Percentiles rank a stretch among this genome's conserved stretches.
phyloP scores from a whole-genome alignment of 2,113 vertebrate genomes.

The Canis aureus region DNA sequence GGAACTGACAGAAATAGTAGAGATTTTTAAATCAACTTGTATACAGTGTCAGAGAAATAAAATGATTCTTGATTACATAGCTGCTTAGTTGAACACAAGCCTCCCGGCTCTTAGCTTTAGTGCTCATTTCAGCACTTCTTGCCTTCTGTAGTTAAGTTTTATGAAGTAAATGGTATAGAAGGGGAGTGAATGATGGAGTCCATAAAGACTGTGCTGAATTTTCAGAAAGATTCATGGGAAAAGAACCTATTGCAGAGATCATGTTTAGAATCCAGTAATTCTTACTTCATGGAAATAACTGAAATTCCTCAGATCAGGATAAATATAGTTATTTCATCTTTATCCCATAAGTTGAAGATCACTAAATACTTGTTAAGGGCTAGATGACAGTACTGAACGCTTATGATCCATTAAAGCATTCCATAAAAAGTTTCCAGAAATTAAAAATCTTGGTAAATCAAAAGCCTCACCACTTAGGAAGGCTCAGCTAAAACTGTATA shows the following conservation, averaged over 20 bases:
- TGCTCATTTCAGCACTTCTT: background rate
- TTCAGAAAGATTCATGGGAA: background rate
- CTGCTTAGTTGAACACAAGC: background rate
- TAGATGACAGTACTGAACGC: background rate
- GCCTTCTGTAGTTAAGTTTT: constrained; percentile 3
- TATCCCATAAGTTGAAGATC: constrained; percentile 32
- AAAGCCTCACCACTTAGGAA: background rate
- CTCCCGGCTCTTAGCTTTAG: background rate
- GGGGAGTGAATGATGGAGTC: background rate
- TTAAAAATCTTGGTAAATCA: constrained; percentile 49
- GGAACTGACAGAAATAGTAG: background rate
- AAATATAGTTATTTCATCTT: constrained; percentile 45
- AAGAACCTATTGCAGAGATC: background rate
- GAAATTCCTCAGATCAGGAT: constrained; percentile 34
- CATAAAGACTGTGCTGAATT: background rate
- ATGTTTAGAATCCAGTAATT: constrained; percentile 7
- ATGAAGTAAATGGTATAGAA: background rate
- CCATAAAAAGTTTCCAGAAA: background rate
- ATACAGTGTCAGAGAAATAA: background rate
- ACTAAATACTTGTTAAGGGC: background rate
- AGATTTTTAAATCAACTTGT: background rate
- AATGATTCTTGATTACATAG: background rate
- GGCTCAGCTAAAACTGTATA: background rate
- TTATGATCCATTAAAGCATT: background rate
- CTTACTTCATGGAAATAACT: constrained; percentile 18